These are phyloP conservation scores for Nycticryphes semicollaris DNA, from an alignment of 2,113 vertebrate species.

Conservation along the genomic window DNA sequence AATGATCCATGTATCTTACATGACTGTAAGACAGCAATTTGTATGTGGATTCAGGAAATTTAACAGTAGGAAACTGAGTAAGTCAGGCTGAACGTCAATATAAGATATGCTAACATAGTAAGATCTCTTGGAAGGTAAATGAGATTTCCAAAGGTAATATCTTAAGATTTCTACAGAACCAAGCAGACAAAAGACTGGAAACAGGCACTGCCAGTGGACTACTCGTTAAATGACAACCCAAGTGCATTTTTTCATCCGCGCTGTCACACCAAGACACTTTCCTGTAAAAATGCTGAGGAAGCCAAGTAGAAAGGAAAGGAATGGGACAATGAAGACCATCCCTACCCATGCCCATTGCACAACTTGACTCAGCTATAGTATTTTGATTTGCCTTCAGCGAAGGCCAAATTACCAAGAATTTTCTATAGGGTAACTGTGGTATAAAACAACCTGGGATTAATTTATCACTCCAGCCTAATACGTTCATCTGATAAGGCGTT, in stretches of 20 bases:
- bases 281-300: neutral
- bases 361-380: neutral
- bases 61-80: neutral
- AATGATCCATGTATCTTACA: neutral
- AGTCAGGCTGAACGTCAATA: neutral
- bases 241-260: neutral
- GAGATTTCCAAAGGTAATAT: neutral
- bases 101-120: neutral
- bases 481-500: neutral
- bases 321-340: neutral
- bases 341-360: neutral
- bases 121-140: neutral
- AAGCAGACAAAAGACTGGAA: neutral
- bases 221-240: neutral
- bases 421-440: neutral
- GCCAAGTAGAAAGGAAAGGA: neutral
- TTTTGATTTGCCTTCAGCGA: neutral
- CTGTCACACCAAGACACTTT: neutral
- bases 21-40: neutral
- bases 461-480: neutral
- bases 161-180: neutral
- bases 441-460: neutral
- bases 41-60: neutral
- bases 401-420: neutral
- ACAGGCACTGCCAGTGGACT: neutral